Conservation (phyloP, 2,888 invertebrate genomes). For the Epinotia brunnichana region DNA sequence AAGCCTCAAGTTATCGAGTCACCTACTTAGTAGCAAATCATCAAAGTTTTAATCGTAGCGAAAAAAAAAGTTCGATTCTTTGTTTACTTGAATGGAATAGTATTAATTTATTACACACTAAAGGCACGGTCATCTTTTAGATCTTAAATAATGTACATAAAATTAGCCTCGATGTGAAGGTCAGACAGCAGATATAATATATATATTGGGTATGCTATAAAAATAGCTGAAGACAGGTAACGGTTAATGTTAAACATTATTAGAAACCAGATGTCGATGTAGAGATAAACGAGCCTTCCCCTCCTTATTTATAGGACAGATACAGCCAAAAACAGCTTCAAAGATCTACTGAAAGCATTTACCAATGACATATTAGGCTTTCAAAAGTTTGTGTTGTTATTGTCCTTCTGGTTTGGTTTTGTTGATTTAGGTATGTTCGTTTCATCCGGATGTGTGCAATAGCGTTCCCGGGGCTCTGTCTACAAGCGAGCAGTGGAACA, state of each 20-base stretch:
- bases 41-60: no score
- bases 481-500: no score
- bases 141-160: neutral
- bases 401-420: neutral
- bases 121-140: no score
- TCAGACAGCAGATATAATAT: conserved; percentile 14
- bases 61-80: no score
- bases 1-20: no score
- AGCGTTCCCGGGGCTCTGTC: no score
- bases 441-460: no score
- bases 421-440: neutral
- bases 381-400: neutral
- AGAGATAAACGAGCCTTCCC: conserved; percentile 14
- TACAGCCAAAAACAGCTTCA: neutral
- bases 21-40: no score
- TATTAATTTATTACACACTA: no score
- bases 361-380: neutral
- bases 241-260: conserved; percentile 8
- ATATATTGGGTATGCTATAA: conserved; percentile 23
- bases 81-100: no score
- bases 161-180: conserved; percentile 18
- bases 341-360: neutral
- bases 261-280: conserved; percentile 20
- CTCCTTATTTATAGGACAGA: neutral
- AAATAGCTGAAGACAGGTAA: conserved; percentile 19